Percentiles rank a stretch among this genome's conserved stretches.
Conservation (phyloP, 2,797 vertebrate genomes). For the Helicolenus hilgendorfi region DNA sequence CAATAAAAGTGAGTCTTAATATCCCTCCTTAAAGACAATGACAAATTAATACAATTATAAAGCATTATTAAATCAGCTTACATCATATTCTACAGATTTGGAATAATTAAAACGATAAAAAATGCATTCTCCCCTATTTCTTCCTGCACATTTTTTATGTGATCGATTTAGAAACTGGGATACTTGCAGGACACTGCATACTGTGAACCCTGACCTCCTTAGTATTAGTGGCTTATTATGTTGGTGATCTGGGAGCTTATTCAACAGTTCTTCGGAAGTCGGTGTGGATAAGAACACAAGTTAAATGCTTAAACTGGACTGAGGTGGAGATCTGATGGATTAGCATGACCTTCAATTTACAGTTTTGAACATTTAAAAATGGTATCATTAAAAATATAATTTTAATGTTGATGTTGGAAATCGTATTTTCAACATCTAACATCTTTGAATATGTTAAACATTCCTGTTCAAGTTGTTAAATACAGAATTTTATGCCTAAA, state of each 20-base stretch:
- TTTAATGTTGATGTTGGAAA: not conserved
- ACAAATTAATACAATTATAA: not conserved
- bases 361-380: not conserved
- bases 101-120: not conserved
- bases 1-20: not conserved
- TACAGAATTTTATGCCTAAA: not conserved
- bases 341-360: not conserved
- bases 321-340: not conserved
- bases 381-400: not conserved
- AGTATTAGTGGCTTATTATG: conserved; percentile 47
- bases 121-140: not conserved
- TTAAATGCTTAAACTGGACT: not conserved
- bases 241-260: conserved; percentile 46
- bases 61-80: not conserved
- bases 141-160: not conserved
- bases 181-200: not conserved
- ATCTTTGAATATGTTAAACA: not conserved
- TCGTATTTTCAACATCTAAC: not conserved
- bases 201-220: conserved; percentile 28
- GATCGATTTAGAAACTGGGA: not conserved
- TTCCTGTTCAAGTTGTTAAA: not conserved
- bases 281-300: not conserved
- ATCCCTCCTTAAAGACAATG: not conserved
- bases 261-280: not conserved
- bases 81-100: not conserved